These are phyloP conservation scores for Daktulosphaira vitifoliae DNA, from an alignment of 1,140 invertebrate species.

Conservation along the genomic window DNA sequence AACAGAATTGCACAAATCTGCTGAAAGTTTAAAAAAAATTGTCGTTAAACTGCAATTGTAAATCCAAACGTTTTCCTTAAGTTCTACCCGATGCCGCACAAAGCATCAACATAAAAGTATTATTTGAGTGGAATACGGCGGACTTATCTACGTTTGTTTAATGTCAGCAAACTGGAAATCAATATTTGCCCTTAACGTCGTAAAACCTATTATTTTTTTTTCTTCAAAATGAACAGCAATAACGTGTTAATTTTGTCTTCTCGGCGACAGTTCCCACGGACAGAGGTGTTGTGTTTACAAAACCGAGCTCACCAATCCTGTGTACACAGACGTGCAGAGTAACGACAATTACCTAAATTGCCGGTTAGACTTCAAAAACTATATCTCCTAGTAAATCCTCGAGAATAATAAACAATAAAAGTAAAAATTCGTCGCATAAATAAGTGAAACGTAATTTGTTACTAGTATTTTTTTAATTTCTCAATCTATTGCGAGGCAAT, in stretches of 20 bases:
- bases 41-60: no score
- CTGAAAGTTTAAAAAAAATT: no score
- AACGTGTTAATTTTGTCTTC: constrained; percentile 30
- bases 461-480: no score
- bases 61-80: no score
- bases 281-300: constrained; percentile 4
- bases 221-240: constrained; percentile 21
- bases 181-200: constrained; percentile 19
- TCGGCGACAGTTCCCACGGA: constrained; percentile 23
- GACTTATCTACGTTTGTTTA: constrained; percentile 27
- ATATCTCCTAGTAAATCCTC: no score
- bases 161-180: constrained; percentile 24
- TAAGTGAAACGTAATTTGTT: no score
- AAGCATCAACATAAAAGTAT: not conserved
- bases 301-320: constrained; percentile 12
- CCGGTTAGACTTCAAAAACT: no score
- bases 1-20: no score
- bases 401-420: no score
- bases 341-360: constrained; percentile 10
- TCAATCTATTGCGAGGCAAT: no score
- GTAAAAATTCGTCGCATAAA: no score
- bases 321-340: not conserved
- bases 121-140: constrained; percentile 4
- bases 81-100: no score
- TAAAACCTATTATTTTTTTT: constrained; percentile 26